phyloP scores from a whole-genome alignment of 2,113 vertebrate species.

The Ageneiosus marmoratus region DNA sequence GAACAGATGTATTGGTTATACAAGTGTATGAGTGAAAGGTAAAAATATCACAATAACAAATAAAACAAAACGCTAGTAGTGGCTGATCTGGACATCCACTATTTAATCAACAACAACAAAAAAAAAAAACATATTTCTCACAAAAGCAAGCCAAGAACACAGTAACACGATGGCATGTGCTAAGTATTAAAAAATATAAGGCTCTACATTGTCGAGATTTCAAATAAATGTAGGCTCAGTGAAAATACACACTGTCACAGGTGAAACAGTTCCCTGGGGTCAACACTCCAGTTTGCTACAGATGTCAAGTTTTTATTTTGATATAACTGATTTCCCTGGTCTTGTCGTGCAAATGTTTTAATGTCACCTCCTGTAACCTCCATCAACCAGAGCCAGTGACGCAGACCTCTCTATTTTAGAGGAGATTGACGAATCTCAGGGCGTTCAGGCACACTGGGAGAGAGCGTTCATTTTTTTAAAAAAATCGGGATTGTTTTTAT shows the following conservation, averaged over 20 bases:
- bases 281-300: constrained; percentile 33
- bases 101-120: not conserved
- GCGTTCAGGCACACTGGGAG: not conserved
- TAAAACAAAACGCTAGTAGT: not conserved
- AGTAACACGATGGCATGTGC: constrained; percentile 13
- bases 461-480: not conserved
- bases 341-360: constrained; percentile 5
- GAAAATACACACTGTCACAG: constrained; percentile 28
- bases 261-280: constrained; percentile 15
- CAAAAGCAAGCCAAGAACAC: not conserved
- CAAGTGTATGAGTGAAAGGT: constrained; percentile 19
- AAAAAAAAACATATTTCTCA: not conserved
- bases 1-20: constrained; percentile 32
- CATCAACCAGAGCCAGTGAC: not conserved
- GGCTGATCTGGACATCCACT: not conserved
- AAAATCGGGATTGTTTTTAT: not conserved
- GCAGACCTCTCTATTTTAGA: not conserved
- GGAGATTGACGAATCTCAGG: not conserved
- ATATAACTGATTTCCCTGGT: not conserved
- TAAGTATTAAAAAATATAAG: constrained; percentile 12
- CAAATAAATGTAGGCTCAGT: constrained; percentile 28
- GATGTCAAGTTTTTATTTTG: constrained; percentile 24
- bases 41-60: not conserved
- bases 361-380: not conserved
- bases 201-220: constrained; percentile 26